phyloP scores from a whole-genome alignment of 2,113 vertebrate genomes.

The Ardeotis arabs region DNA sequence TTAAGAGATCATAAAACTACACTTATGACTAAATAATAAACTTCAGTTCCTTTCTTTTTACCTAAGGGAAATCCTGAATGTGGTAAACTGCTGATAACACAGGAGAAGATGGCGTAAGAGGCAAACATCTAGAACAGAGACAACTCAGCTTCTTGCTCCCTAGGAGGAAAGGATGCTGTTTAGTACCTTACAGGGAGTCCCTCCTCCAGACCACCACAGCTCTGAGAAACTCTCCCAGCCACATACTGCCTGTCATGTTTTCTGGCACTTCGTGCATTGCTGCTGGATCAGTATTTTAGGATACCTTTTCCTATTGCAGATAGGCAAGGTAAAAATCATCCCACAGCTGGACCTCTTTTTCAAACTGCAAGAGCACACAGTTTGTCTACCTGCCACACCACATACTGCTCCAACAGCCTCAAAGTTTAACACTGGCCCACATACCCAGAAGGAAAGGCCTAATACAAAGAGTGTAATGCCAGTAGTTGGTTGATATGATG shows the following conservation, averaged over 20 bases:
- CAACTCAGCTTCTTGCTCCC: background rate
- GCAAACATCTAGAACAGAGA: background rate
- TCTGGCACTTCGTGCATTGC: background rate
- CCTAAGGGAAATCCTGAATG: slow-evolving; percentile 2
- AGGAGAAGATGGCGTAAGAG: background rate
- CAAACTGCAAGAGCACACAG: background rate
- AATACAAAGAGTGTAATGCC: background rate
- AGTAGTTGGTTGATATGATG: background rate
- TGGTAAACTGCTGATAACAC: background rate
- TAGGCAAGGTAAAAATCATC: background rate
- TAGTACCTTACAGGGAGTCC: background rate
- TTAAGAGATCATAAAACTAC: slow-evolving; percentile 47
- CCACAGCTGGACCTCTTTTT: background rate
- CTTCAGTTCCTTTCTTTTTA: background rate
- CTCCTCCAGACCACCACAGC: background rate
- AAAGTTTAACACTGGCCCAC: background rate
- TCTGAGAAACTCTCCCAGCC: background rate
- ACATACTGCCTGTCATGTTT: background rate
- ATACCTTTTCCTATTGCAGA: background rate
- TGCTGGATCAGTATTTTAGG: background rate
- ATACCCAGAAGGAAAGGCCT: background rate
- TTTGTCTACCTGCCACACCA: background rate
- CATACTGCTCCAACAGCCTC: background rate
- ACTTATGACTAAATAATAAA: slow-evolving; percentile 52
- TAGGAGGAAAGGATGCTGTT: background rate